Evolutionary conservation across 2,888 invertebrate genomes (phyloP), one percentile per base, ranked within the genome.

Genomic region (Caenorhabditis sp.): DNA sequence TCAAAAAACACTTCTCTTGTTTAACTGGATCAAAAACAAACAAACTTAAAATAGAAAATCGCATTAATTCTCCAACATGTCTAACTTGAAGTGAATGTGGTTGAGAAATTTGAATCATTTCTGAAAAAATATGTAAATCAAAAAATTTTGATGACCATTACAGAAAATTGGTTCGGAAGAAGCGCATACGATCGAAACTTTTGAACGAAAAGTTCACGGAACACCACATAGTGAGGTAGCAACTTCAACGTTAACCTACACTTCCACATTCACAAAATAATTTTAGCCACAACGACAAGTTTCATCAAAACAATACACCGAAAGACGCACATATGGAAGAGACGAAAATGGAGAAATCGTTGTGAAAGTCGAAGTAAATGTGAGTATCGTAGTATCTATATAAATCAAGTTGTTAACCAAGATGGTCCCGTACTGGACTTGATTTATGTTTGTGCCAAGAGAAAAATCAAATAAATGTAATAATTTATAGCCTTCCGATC

Each of bases 281-380:
- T 76, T 82, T 27, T 67, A 85, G 84, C 84, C 84, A 14, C 79
- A 78, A 66, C 81, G 83, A 37, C 80, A 84, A 77, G 75, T 81
- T 24, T 82, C 82, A 5, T 77, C 78, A 31, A 83, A 85, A 62
- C 80, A 82, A 55, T 85, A 82, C 68, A 85, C 84, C 31, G 85
- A 85, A 63, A 62, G 85, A 59, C 70, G 83, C 36, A 85, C 84
- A 6, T 85, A 81, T 54, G 85, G 85, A 31, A 62, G 81, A 21
- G 85, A 85, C 61, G 83, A 85, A 68, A 85, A 85, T 62, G 85
- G 85, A 23, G 85, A 85, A 31, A 75, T 85, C 57, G 83, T 84
- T 14, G 84, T 85, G 67, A 83, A 82, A 68, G 83, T 85, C 26
- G 85, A 85, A 60, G 81, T 74, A 67, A 76, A 83, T 71, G 83